Percentiles rank a stretch among this genome's conserved stretches.
Conservation (phyloP, 2,888 invertebrate species). For the Dryobota labecula region DNA sequence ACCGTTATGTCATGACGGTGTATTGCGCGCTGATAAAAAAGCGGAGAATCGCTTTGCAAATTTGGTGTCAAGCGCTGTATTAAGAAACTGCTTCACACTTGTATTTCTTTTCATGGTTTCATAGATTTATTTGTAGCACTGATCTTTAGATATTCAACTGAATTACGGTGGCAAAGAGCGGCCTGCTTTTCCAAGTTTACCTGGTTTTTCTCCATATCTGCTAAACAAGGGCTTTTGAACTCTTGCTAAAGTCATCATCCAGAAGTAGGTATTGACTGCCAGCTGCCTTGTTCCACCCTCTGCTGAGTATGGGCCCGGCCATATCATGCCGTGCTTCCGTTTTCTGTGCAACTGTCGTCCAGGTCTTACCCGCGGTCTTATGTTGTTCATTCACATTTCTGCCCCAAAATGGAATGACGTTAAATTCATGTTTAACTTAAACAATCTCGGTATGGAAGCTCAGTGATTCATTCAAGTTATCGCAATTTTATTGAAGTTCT, state of each 20-base stretch:
- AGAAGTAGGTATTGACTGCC: neutral
- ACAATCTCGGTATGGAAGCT: neutral
- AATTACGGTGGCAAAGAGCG: conserved; percentile 12
- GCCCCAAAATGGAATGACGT: neutral
- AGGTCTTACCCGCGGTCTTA: neutral
- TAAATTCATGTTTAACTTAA: neutral
- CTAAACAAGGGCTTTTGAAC: neutral
- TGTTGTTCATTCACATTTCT: neutral
- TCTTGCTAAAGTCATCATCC: neutral
- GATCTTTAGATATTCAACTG: neutral
- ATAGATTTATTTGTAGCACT: neutral
- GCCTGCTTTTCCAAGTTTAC: neutral
- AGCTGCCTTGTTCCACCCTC: neutral
- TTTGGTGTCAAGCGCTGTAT: conserved; percentile 45
- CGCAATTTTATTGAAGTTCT: neutral
- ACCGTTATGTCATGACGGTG: conserved; percentile 64
- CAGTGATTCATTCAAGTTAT: neutral
- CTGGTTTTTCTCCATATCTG: neutral
- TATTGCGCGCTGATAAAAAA: conserved; percentile 46
- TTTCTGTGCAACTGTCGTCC: neutral
- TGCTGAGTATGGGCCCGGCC: neutral
- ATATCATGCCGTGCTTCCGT: neutral
- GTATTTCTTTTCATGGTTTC: conserved; percentile 3
- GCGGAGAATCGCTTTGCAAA: conserved; percentile 44
- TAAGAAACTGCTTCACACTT: conserved; percentile 7